These are phyloP conservation scores for Ecdyonurus torrentis DNA, from an alignment of 2,888 invertebrate species.

Conservation along the genomic window DNA sequence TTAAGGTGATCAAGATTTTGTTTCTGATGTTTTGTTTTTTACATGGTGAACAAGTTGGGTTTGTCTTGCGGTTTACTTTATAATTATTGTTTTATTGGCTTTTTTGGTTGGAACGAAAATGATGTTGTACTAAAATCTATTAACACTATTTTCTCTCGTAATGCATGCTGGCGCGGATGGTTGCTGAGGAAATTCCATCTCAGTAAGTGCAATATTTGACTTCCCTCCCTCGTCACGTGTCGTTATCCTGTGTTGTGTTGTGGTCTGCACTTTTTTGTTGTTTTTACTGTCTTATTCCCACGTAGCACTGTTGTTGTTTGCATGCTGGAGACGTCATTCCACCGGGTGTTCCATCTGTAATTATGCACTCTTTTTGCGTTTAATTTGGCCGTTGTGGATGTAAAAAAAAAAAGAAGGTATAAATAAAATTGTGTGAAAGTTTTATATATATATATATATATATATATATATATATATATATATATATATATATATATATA, in stretches of 20 bases:
- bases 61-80: too few relatives aligned
- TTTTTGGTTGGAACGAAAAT: neutral
- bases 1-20: neutral
- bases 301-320: too few relatives aligned
- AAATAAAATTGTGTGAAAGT: too few relatives aligned
- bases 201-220: neutral
- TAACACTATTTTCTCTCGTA: neutral
- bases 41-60: neutral
- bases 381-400: too few relatives aligned
- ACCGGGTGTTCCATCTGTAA: too few relatives aligned
- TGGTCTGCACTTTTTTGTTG: neutral
- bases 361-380: too few relatives aligned
- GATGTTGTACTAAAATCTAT: neutral
- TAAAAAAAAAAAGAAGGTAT: too few relatives aligned
- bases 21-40: neutral
- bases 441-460: too few relatives aligned
- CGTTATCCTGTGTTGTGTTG: neutral
- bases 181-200: neutral
- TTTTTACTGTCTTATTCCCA: neutral
- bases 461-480: too few relatives aligned
- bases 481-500: too few relatives aligned
- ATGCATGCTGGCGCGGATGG: slow-evolving; percentile 1
- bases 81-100: too few relatives aligned
- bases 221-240: neutral
- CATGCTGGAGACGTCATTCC: too few relatives aligned